Evolutionary conservation across 1,140 invertebrate species (phyloP).

Genomic region (Sarcophaga peregrina): DNA sequence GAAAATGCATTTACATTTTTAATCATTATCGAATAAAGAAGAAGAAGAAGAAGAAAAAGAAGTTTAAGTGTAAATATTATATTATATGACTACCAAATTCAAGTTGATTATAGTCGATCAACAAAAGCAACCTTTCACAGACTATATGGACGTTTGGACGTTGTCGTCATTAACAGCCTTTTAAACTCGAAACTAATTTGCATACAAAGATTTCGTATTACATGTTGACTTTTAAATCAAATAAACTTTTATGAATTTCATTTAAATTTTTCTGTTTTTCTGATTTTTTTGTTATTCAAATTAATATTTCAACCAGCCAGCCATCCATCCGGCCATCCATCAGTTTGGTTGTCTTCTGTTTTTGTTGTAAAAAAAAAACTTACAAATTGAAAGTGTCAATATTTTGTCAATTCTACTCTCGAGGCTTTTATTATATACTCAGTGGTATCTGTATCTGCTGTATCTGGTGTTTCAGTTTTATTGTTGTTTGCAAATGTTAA

Average conservation of each 20-base stretch:
- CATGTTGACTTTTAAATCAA: not conserved
- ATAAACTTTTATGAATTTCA: constrained; percentile 4
- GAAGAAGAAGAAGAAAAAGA: not conserved
- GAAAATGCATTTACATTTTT: constrained; percentile 37
- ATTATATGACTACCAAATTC: not conserved
- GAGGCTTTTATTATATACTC: too few species aligned
- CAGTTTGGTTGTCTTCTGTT: too few species aligned
- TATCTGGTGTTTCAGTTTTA: not conserved
- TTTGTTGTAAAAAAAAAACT: not conserved
- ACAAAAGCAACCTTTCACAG: too few species aligned
- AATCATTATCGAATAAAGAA: constrained; percentile 21
- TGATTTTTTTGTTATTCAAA: constrained; percentile 5
- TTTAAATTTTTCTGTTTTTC: not conserved
- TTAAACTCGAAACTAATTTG: not conserved
- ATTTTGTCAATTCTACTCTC: constrained; percentile 22
- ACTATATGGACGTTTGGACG: too few species aligned
- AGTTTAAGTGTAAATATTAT: constrained; percentile 22
- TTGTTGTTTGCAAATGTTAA: constrained; percentile 26
- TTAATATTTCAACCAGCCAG: not conserved
- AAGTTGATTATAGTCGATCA: not conserved
- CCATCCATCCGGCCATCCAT: not conserved
- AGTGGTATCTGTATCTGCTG: too few species aligned
- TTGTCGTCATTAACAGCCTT: too few species aligned
- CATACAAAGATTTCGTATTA: not conserved
- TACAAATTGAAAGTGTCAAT: constrained; percentile 35